Evolutionary conservation across 53 echinoderm and acorn worm species (phyloP).

Genomic region (Pentamera pediparva): DNA sequence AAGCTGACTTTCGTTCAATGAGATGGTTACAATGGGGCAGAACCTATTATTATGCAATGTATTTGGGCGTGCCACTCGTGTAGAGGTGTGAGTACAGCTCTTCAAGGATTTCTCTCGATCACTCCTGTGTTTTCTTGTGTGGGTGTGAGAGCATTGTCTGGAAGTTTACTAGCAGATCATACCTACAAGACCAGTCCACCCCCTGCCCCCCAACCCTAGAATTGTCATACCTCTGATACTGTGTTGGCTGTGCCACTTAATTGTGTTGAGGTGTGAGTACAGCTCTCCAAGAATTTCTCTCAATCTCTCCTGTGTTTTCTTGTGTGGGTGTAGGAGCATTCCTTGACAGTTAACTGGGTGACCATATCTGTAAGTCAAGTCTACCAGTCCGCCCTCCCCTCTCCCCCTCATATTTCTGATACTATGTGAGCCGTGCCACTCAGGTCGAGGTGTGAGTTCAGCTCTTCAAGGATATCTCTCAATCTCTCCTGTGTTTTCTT

Average conservation of each 20-base stretch:
- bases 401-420: not conserved
- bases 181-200: no score
- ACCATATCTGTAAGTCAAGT: slow-evolving; percentile 63
- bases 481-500: slow-evolving; percentile 80
- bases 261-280: slow-evolving; percentile 70
- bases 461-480: slow-evolving; percentile 52
- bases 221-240: not conserved
- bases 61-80: no score
- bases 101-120: no score
- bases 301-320: slow-evolving; percentile 77
- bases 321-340: slow-evolving; percentile 90
- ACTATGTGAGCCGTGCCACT: slow-evolving; percentile 37
- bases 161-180: no score
- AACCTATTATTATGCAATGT: no score
- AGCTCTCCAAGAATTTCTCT: slow-evolving; percentile 55
- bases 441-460: slow-evolving; percentile 71
- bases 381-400: no score
- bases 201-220: no score
- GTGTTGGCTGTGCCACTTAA: slow-evolving; percentile 44
- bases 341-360: slow-evolving; percentile 95
- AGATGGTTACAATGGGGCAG: no score
- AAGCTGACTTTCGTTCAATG: no score
- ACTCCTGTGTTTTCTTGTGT: no score
- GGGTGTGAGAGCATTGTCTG: no score
- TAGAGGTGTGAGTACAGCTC: no score